A percentile compares a stretch with the other conserved stretches of the same genome.
These are phyloP conservation scores for Psix sp. DNA, from an alignment of 1,140 invertebrate species.

Conservation along the genomic window DNA sequence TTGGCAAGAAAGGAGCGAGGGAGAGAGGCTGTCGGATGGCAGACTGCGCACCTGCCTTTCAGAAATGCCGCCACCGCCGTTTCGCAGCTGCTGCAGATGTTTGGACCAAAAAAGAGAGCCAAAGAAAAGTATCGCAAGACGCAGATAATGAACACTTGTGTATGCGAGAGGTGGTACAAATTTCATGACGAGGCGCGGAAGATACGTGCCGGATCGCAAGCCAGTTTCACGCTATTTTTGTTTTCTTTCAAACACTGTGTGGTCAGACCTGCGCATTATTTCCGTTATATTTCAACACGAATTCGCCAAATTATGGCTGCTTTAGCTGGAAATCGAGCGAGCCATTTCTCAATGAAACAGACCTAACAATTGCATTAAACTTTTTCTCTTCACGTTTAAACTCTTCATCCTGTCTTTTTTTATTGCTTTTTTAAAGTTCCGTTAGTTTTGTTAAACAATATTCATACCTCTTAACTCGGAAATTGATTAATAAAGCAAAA, in stretches of 20 bases:
- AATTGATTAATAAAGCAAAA: neutral
- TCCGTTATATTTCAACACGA: too few relatives aligned
- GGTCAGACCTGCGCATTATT: too few relatives aligned
- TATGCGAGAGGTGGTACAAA: constrained; percentile 68
- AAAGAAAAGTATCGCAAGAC: constrained; percentile 63
- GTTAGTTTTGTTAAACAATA: too few relatives aligned
- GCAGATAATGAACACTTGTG: constrained; percentile 70
- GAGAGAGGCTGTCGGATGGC: constrained; percentile 7
- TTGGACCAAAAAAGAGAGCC: constrained; percentile 71
- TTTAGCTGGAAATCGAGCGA: too few relatives aligned
- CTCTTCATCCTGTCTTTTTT: too few relatives aligned
- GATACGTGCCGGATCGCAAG: neutral
- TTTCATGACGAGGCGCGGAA: constrained; percentile 60
- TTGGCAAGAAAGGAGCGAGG: constrained; percentile 65
- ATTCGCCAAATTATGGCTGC: too few relatives aligned
- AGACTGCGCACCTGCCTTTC: constrained; percentile 70
- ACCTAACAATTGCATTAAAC: too few relatives aligned
- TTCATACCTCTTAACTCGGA: too few relatives aligned
- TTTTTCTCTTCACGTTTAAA: too few relatives aligned
- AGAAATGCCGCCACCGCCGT: constrained; percentile 66
- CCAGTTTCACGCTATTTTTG: constrained; percentile 7
- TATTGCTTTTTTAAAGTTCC: too few relatives aligned
- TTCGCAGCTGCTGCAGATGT: constrained; percentile 77
- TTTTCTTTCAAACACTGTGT: too few relatives aligned
- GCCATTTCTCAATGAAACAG: too few relatives aligned